Evolutionary conservation across 1,140 invertebrate species (phyloP).

Genomic region (Eumaeus atala): DNA sequence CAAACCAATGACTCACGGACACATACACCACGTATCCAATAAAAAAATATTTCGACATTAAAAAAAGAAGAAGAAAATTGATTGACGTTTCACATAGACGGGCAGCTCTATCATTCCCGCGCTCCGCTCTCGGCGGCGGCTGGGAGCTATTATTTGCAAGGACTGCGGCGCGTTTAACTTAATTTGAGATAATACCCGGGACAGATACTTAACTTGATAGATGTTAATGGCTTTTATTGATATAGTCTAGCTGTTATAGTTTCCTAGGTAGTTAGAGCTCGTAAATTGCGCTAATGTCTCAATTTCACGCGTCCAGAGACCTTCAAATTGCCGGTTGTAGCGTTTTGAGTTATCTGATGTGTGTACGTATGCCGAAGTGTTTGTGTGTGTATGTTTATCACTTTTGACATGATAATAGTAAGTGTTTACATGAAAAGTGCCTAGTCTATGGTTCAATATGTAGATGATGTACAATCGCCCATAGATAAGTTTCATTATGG

Average conservation of each 20-base stretch:
- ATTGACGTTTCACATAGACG: slow-evolving; percentile 7
- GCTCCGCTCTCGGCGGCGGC: slow-evolving; percentile 19
- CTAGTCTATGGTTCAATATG: not conserved
- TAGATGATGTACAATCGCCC: too few species aligned
- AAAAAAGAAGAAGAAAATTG: slow-evolving; percentile 1
- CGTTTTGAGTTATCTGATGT: slow-evolving; percentile 55
- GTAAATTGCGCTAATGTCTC: slow-evolving; percentile 59
- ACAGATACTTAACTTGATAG: slow-evolving; percentile 61
- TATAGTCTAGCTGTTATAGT: slow-evolving; percentile 62
- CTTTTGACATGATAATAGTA: slow-evolving; percentile 9
- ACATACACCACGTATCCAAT: too few species aligned
- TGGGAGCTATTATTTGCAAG: slow-evolving; percentile 34
- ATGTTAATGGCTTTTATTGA: slow-evolving; percentile 69
- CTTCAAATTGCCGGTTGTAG: slow-evolving; percentile 47
- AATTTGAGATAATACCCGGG: slow-evolving; percentile 53
- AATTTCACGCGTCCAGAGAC: slow-evolving; percentile 47
- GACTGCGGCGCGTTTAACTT: slow-evolving; percentile 50
- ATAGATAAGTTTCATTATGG: too few species aligned
- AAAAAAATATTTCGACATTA: too few species aligned
- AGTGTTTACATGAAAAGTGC: not conserved
- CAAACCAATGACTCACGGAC: too few species aligned
- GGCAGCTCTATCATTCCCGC: slow-evolving; percentile 17
- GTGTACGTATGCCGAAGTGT: slow-evolving; percentile 5
- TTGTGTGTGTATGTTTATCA: slow-evolving; percentile 14
- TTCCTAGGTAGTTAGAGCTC: slow-evolving; percentile 45